Evolutionary conservation across 1,140 invertebrate species (phyloP).

Genomic region (Nomia melanderi): DNA sequence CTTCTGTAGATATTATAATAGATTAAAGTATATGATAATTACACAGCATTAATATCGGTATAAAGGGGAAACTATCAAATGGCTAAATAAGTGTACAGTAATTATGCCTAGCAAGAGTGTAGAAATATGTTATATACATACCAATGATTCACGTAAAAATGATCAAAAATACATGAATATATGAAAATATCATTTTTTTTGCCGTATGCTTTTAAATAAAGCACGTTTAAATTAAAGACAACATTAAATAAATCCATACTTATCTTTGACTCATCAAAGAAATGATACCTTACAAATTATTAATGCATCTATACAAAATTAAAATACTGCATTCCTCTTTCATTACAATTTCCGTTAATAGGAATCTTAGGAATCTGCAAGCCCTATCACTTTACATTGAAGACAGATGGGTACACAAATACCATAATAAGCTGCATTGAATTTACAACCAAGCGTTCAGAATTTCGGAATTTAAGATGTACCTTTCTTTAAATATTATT

Average conservation of each 20-base stretch:
- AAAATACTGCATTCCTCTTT: conserved; percentile 47
- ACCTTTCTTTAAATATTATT: not conserved
- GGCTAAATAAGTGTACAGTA: conserved; percentile 57
- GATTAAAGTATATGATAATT: conserved; percentile 62
- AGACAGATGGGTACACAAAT: conserved; percentile 53
- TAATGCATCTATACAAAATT: conserved; percentile 51
- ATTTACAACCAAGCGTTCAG: not conserved
- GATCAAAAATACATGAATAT: conserved; percentile 34
- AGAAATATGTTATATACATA: conserved; percentile 55
- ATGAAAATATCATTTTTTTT: conserved; percentile 32
- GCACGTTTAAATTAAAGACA: conserved; percentile 33
- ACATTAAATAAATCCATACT: conserved; percentile 47
- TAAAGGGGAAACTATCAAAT: conserved; percentile 56
- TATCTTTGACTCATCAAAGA: conserved; percentile 50
- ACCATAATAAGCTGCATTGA: not conserved
- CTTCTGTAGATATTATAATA: conserved; percentile 35
- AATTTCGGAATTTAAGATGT: not conserved
- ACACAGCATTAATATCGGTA: conserved; percentile 35
- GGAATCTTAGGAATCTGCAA: conserved; percentile 55
- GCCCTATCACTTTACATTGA: conserved; percentile 59
- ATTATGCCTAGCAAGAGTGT: conserved; percentile 38
- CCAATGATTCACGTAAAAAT: conserved; percentile 35
- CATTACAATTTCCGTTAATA: conserved; percentile 51
- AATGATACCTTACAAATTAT: conserved; percentile 54
- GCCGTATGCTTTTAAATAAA: conserved; percentile 26